phyloP scores from a whole-genome alignment of 2,888 invertebrate species.

The Yponomeuta sedellus region DNA sequence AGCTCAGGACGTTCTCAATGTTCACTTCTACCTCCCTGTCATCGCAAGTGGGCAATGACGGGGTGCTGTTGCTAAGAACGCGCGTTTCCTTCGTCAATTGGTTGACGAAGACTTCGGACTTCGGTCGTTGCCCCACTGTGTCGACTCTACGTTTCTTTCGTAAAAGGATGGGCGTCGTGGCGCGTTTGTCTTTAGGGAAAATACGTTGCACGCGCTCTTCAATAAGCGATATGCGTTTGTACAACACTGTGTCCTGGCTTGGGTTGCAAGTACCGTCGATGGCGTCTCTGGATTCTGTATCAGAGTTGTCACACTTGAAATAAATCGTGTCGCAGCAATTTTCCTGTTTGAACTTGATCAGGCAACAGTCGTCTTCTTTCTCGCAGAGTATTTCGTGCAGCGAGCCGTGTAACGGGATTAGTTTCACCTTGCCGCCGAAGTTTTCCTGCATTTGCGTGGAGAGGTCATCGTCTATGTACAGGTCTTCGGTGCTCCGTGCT shows the following conservation, averaged over 20 bases:
- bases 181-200: constrained; percentile 47
- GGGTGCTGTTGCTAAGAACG: constrained; percentile 55
- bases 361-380: constrained; percentile 66
- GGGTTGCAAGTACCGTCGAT: constrained; percentile 38
- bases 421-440: constrained; percentile 53
- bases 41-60: constrained; percentile 41
- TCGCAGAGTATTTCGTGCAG: constrained; percentile 69
- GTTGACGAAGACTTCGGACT: constrained; percentile 42
- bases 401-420: constrained; percentile 63
- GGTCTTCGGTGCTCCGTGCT: constrained; percentile 73
- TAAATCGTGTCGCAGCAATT: constrained; percentile 65
- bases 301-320: constrained; percentile 59
- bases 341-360: constrained; percentile 64
- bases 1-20: constrained; percentile 58
- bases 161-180: constrained; percentile 25
- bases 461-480: constrained; percentile 75
- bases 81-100: constrained; percentile 39
- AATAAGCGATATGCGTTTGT: constrained; percentile 59
- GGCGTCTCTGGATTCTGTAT: constrained; percentile 55
- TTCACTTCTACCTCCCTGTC: constrained; percentile 56
- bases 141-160: constrained; percentile 26
- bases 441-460: constrained; percentile 66
- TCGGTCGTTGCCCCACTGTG: constrained; percentile 34
- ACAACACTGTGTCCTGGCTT: constrained; percentile 54
- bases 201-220: constrained; percentile 61